phyloP scores from a whole-genome alignment of 2,888 invertebrate genomes.

The Incurvaria masculella region DNA sequence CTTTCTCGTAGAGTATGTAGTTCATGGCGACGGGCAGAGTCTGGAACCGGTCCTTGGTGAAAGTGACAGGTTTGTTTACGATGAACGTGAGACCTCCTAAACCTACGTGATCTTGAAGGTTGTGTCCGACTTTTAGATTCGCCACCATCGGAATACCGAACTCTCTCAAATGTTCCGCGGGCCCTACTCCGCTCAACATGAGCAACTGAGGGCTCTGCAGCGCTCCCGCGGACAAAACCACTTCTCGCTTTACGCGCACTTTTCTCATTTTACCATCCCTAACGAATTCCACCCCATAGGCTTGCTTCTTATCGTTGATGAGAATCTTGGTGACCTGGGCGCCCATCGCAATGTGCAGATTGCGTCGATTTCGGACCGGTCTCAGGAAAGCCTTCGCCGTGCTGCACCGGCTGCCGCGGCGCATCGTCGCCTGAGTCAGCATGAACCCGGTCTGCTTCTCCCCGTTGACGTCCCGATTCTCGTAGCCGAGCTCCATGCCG shows the following conservation, averaged over 20 bases:
- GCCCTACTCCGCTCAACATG: constrained; percentile 89
- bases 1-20: constrained; percentile 75
- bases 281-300: constrained; percentile 72
- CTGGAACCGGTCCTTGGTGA: constrained; percentile 75
- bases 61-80: constrained; percentile 75
- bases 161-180: constrained; percentile 68
- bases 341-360: constrained; percentile 76
- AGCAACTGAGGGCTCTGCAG: constrained; percentile 86
- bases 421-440: constrained; percentile 80
- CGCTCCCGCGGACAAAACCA: constrained; percentile 84
- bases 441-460: constrained; percentile 83
- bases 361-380: constrained; percentile 71
- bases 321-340: constrained; percentile 72
- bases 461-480: constrained; percentile 78
- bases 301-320: constrained; percentile 68
- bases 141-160: constrained; percentile 71
- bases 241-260: constrained; percentile 73
- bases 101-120: constrained; percentile 87
- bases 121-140: constrained; percentile 76
- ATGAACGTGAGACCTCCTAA: constrained; percentile 81
- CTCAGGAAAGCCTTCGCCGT: constrained; percentile 86
- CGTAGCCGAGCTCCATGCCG: constrained; percentile 78
- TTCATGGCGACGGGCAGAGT: constrained; percentile 74
- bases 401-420: constrained; percentile 81
- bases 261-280: constrained; percentile 62